Evolutionary conservation across 2,113 vertebrate genomes (phyloP).

Genomic region (Oplegnathus fasciatus): DNA sequence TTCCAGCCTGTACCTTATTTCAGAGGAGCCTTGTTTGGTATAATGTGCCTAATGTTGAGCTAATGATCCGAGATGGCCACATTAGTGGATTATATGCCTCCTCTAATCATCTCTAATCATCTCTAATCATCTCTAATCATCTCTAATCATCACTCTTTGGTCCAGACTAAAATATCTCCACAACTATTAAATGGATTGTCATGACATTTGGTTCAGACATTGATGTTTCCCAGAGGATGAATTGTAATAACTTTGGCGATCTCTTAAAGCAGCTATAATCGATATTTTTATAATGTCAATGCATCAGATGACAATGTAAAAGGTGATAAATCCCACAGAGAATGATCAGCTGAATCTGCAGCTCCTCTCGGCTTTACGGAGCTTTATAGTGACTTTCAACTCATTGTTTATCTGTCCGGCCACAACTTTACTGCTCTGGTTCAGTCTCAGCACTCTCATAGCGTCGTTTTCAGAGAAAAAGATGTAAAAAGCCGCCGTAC

Average conservation of each 20-base stretch:
- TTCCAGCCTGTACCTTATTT: neutral
- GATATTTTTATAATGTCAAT: too few species aligned
- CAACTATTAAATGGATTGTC: neutral
- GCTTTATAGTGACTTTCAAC: too few species aligned
- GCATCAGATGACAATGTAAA: too few species aligned
- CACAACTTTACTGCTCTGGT: too few species aligned
- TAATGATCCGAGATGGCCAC: conserved; percentile 9
- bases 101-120: neutral
- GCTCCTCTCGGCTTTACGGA: too few species aligned
- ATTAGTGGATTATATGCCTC: neutral
- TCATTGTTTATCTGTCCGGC: too few species aligned
- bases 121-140: neutral
- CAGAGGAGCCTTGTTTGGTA: neutral
- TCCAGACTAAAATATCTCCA: neutral
- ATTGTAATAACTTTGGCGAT: neutral
- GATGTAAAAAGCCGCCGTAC: too few species aligned
- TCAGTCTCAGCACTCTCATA: too few species aligned
- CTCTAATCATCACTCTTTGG: neutral
- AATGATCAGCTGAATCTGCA: too few species aligned
- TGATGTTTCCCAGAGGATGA: neutral
- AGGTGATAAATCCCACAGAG: too few species aligned
- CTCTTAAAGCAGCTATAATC: neutral
- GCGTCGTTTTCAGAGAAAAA: too few species aligned
- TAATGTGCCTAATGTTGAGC: neutral
- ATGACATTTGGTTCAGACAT: neutral